Evolutionary conservation across 2,113 vertebrate species (phyloP).

Genomic region (Poeciliopsis turrubarensis): DNA sequence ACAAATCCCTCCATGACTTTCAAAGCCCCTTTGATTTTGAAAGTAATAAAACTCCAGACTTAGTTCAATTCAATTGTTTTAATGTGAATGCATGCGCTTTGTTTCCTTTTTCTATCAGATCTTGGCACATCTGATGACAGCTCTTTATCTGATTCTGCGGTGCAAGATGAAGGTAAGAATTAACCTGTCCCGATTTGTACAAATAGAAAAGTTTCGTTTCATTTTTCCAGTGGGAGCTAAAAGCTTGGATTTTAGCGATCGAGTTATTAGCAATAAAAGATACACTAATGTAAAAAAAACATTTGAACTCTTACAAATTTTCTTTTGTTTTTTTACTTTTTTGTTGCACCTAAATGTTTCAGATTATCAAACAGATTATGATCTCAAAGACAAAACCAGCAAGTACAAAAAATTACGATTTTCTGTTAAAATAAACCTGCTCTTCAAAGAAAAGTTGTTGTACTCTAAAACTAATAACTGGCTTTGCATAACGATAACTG

Average conservation of each 20-base stretch:
- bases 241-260: background rate
- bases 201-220: background rate
- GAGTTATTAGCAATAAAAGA: slow-evolving; percentile 5
- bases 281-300: background rate
- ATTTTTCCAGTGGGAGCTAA: background rate
- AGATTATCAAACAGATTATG: background rate
- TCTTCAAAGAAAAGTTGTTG: too few species aligned
- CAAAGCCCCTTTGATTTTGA: background rate
- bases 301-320: background rate
- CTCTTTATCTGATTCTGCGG: slow-evolving; percentile 83
- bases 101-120: slow-evolving; percentile 67
- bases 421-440: too few species aligned
- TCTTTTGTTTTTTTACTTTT: background rate
- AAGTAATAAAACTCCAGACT: background rate
- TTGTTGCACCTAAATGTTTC: background rate
- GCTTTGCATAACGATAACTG: too few species aligned
- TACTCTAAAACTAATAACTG: too few species aligned
- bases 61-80: background rate
- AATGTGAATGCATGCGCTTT: background rate
- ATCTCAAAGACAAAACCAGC: too few species aligned
- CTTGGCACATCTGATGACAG: slow-evolving; percentile 84
- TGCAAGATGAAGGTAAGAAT: slow-evolving; percentile 85
- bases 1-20: background rate
- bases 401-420: too few species aligned
- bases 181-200: background rate